phyloP scores from a whole-genome alignment of 2,113 vertebrate species.

The Tachysurus fulvidraco region DNA sequence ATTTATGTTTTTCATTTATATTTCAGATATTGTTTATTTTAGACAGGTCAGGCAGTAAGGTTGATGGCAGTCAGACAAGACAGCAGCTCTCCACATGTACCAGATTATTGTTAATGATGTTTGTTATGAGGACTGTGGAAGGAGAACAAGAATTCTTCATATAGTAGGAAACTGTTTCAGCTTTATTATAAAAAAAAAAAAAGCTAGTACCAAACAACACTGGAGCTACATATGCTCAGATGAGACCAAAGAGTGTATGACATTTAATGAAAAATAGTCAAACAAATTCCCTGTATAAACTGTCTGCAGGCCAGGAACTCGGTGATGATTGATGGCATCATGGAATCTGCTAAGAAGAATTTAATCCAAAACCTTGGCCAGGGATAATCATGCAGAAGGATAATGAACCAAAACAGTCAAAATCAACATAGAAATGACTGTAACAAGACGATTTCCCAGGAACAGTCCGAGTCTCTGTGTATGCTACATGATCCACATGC shows the following conservation, averaged over 20 bases:
- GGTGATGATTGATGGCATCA: not conserved
- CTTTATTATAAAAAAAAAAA: too few species aligned
- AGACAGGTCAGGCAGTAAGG: too few species aligned
- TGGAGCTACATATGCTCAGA: not conserved
- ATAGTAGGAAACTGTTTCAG: too few species aligned
- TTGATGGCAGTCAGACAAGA: too few species aligned
- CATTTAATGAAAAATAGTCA: not conserved
- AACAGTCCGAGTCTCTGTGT: not conserved
- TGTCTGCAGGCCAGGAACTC: not conserved
- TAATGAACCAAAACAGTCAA: not conserved
- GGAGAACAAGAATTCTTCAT: too few species aligned
- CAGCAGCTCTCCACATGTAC: too few species aligned
- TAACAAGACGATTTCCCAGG: not conserved
- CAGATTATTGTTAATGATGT: too few species aligned
- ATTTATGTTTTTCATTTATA: too few species aligned
- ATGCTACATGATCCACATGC: too few species aligned
- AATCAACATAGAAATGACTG: not conserved
- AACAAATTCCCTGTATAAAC: not conserved
- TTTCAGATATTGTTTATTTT: too few species aligned
- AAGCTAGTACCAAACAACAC: too few species aligned
- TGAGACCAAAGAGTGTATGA: not conserved
- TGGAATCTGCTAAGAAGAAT: not conserved
- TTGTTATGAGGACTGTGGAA: too few species aligned
- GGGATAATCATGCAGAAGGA: not conserved
- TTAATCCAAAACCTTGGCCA: not conserved